Conservation (phyloP, 64 coral and sea anemone species). For the Actinia equina region DNA sequence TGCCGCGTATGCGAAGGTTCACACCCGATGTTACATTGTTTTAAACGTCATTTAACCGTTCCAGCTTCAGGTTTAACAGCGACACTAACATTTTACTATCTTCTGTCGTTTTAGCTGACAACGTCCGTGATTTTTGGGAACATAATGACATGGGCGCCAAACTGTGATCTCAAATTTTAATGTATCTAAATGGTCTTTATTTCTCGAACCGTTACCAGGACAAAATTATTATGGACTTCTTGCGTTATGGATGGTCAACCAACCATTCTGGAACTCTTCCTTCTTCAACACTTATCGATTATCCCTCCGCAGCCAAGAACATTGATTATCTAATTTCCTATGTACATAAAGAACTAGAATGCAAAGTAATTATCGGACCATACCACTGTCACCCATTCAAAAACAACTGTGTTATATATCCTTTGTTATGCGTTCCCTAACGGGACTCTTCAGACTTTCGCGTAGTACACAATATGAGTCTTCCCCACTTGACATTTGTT, state of each 20-base stretch:
- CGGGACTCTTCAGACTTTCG: not conserved
- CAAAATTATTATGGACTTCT: constrained; percentile 22
- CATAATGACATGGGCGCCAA: not conserved
- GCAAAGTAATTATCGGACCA: constrained; percentile 6
- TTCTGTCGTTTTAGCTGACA: no score
- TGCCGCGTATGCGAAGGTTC: not conserved
- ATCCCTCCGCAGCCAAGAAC: constrained; percentile 18
- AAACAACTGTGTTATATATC: constrained; percentile 4
- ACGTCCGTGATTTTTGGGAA: no score
- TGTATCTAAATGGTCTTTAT: not conserved
- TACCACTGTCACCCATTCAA: constrained; percentile 10
- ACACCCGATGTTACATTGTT: constrained; percentile 1
- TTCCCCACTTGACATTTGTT: constrained; percentile 8
- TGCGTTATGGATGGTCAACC: constrained; percentile 12
- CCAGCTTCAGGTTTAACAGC: no score
- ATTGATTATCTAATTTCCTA: not conserved
- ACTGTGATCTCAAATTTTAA: not conserved
- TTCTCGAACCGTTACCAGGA: not conserved
- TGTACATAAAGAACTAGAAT: constrained; percentile 14
- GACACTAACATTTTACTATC: not conserved
- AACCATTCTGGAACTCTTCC: not conserved
- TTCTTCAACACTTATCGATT: constrained; percentile 11
- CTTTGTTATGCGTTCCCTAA: constrained; percentile 15
- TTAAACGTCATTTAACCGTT: not conserved
- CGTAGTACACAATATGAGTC: constrained; percentile 24